Evolutionary conservation across 2,888 invertebrate genomes (phyloP).

Genomic region (Drosophila mimica): DNA sequence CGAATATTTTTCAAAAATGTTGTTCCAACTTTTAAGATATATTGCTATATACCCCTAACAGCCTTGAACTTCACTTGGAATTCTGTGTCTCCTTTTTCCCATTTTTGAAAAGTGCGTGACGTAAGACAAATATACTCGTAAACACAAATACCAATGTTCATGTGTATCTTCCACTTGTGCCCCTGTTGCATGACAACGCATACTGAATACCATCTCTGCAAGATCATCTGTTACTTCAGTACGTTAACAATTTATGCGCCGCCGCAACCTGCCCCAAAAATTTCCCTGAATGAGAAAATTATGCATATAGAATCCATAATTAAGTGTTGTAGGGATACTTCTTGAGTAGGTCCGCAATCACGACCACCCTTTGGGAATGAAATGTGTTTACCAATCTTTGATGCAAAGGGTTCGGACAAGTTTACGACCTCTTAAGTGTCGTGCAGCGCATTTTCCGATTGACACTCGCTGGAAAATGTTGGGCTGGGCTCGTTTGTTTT

Average conservation of each 20-base stretch:
- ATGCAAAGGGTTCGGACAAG: slow-evolving; percentile 47
- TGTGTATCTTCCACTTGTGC: slow-evolving; percentile 37
- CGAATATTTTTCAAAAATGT: neutral
- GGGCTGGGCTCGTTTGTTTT: slow-evolving; percentile 5
- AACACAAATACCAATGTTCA: neutral
- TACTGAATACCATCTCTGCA: slow-evolving; percentile 26
- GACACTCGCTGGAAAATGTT: slow-evolving; percentile 44
- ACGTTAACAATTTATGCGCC: slow-evolving; percentile 54
- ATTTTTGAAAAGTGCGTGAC: slow-evolving; percentile 22
- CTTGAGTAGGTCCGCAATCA: slow-evolving; percentile 11
- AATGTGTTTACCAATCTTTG: slow-evolving; percentile 47
- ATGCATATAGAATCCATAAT: slow-evolving; percentile 72
- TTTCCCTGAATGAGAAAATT: slow-evolving; percentile 58
- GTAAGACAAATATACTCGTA: slow-evolving; percentile 5
- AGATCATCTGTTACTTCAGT: slow-evolving; percentile 20
- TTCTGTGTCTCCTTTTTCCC: neutral
- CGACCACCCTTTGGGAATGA: slow-evolving; percentile 60
- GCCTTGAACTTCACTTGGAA: slow-evolving; percentile 33
- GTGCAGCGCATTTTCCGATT: slow-evolving; percentile 62
- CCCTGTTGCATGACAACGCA: slow-evolving; percentile 48
- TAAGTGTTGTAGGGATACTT: slow-evolving; percentile 33
- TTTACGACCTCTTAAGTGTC: slow-evolving; percentile 73
- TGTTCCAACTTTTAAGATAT: accelerated
- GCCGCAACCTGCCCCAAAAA: slow-evolving; percentile 75
- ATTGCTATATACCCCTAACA: neutral